Conservation (phyloP, 1,140 invertebrate species). For the Triops longicaudatus region DNA sequence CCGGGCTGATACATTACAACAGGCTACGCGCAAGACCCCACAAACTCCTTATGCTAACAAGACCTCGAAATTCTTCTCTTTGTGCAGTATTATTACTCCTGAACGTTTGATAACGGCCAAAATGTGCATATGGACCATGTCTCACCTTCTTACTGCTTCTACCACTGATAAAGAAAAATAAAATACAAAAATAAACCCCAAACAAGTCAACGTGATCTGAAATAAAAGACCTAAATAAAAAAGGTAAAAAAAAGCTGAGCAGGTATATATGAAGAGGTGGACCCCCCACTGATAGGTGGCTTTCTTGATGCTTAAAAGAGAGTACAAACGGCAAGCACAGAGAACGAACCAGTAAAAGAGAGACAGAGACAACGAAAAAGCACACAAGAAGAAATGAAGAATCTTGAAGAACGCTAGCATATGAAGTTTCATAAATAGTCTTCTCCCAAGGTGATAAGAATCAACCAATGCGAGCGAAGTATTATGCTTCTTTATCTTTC, state of each 20-base stretch:
- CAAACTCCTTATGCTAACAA: no score
- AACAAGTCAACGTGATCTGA: background rate
- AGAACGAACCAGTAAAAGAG: background rate
- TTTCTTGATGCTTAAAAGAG: background rate
- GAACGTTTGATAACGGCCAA: no score
- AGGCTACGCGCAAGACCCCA: no score
- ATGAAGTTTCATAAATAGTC: background rate
- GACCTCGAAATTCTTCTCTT: no score
- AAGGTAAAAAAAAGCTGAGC: background rate
- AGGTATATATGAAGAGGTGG: background rate
- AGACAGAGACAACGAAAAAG: background rate
- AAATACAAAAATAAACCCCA: no score
- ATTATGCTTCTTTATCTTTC: background rate
- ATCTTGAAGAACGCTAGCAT: no score
- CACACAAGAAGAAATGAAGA: background rate
- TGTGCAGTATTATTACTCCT: no score
- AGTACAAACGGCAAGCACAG: background rate
- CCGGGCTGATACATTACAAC: no score
- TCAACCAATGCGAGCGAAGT: constrained; percentile 17
- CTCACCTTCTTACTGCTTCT: no score
- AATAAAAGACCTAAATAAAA: background rate
- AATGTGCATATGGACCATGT: no score
- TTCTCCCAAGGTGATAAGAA: constrained; percentile 17
- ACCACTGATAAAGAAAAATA: background rate
- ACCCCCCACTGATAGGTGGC: background rate